These are phyloP conservation scores for Periophthalmus magnuspinnatus DNA, from an alignment of 2,797 vertebrate species.

Conservation along the genomic window DNA sequence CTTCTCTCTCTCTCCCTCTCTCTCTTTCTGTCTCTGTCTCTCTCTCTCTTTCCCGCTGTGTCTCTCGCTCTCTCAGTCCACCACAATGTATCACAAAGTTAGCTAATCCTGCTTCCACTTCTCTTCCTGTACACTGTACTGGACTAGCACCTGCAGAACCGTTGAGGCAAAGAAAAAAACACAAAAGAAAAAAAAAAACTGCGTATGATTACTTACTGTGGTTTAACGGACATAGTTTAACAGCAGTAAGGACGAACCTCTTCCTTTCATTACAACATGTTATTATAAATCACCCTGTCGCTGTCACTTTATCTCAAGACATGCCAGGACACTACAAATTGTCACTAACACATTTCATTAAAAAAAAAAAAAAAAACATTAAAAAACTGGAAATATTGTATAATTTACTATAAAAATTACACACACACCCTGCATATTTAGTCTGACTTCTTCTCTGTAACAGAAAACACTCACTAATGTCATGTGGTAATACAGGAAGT, in stretches of 20 bases:
- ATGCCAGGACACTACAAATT: not conserved
- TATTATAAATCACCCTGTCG: slow-evolving; percentile 42
- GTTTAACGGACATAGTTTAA: slow-evolving; percentile 67
- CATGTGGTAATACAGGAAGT: no score
- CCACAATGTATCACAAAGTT: slow-evolving; percentile 58
- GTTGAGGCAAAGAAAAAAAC: slow-evolving; percentile 54
- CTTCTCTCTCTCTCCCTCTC: slow-evolving; percentile 24
- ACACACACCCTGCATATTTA: no score
- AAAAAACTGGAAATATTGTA: not conserved
- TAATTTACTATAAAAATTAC: not conserved
- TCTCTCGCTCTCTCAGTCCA: slow-evolving; percentile 40
- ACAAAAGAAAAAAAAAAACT: slow-evolving; percentile 14
- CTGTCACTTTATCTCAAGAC: slow-evolving; percentile 6
- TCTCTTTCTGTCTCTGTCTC: slow-evolving; percentile 27
- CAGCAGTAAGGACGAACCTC: slow-evolving; percentile 60
- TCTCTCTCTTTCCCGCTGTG: slow-evolving; percentile 27
- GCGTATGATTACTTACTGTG: slow-evolving; percentile 29
- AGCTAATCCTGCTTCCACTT: slow-evolving; percentile 58
- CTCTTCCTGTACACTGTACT: slow-evolving; percentile 70
- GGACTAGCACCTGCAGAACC: slow-evolving; percentile 65
- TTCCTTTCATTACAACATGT: slow-evolving; percentile 72
- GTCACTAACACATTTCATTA: not conserved
- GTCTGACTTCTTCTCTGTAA: no score
- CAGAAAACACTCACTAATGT: no score
- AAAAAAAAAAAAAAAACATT: not conserved